Conservation (phyloP, 2,797 vertebrate genomes). For the Rhyacichthys aspro region DNA sequence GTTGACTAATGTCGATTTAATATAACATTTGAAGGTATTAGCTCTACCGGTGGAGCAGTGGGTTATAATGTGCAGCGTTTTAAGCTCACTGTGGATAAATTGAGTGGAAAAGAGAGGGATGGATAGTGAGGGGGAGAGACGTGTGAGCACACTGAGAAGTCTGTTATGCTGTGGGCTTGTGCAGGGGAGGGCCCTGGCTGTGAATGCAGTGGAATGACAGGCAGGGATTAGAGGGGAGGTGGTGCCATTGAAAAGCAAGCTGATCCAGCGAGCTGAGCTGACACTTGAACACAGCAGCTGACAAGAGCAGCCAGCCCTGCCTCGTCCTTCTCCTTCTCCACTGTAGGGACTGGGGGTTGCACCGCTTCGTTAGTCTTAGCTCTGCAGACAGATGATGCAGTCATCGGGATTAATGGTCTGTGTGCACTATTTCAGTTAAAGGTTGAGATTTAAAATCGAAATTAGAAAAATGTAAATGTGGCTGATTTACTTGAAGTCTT, state of each 20-base stretch:
- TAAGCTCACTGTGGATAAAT: constrained; percentile 10
- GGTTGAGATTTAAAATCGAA: constrained; percentile 45
- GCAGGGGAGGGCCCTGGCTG: constrained; percentile 55
- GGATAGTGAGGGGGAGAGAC: constrained; percentile 23
- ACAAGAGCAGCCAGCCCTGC: constrained; percentile 63
- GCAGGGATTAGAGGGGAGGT: constrained; percentile 76
- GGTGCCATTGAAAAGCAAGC: constrained; percentile 72
- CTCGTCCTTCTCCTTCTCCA: constrained; percentile 41
- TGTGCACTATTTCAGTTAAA: constrained; percentile 36
- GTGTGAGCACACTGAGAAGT: constrained; percentile 58
- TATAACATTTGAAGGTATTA: background rate
- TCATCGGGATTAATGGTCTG: constrained; percentile 26
- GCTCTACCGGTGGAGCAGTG: background rate
- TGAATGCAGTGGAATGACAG: constrained; percentile 75
- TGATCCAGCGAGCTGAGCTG: constrained; percentile 70
- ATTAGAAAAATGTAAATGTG: constrained; percentile 38
- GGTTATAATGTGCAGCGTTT: constrained; percentile 8
- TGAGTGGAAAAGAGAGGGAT: constrained; percentile 26
- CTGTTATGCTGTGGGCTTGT: constrained; percentile 55
- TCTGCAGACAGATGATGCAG: constrained; percentile 42
- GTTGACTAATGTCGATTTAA: background rate
- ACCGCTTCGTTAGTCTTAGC: constrained; percentile 46
- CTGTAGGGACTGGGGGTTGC: constrained; percentile 5
- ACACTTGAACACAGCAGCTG: constrained; percentile 73
- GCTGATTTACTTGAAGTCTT: background rate